phyloP scores from a whole-genome alignment of 2,888 invertebrate species.

The Patella pellucida region DNA sequence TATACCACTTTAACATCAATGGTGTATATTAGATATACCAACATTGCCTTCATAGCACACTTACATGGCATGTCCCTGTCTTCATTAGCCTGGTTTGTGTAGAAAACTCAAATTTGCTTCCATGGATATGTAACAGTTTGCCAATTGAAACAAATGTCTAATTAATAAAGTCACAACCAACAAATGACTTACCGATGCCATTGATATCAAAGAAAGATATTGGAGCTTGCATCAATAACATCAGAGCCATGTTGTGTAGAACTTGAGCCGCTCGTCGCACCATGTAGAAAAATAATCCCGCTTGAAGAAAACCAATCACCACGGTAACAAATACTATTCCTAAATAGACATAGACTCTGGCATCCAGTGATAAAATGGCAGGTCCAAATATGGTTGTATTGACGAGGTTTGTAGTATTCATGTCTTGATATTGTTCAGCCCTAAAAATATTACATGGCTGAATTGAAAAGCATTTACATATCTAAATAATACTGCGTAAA shows the following conservation, averaged over 20 bases:
- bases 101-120: too few relatives aligned
- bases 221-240: constrained; percentile 46
- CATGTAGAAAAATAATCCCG: constrained; percentile 43
- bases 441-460: constrained; percentile 13
- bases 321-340: constrained; percentile 41
- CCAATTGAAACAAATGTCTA: too few relatives aligned
- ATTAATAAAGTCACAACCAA: not conserved
- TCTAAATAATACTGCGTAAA: too few relatives aligned
- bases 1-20: too few relatives aligned
- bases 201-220: constrained; percentile 43
- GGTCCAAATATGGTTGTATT: constrained; percentile 2
- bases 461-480: not conserved
- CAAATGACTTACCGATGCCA: constrained; percentile 31
- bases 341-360: constrained; percentile 45
- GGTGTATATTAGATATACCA: too few relatives aligned
- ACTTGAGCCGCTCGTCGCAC: constrained; percentile 35
- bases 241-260: constrained; percentile 44
- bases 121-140: too few relatives aligned
- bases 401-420: constrained; percentile 1
- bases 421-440: constrained; percentile 38
- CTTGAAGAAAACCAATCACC: constrained; percentile 44
- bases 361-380: constrained; percentile 27
- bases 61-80: too few relatives aligned
- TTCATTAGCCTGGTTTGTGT: too few relatives aligned
- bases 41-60: too few relatives aligned